Conservation (phyloP, 2,797 vertebrate species). For the Cryptoblepharus egeriae region DNA sequence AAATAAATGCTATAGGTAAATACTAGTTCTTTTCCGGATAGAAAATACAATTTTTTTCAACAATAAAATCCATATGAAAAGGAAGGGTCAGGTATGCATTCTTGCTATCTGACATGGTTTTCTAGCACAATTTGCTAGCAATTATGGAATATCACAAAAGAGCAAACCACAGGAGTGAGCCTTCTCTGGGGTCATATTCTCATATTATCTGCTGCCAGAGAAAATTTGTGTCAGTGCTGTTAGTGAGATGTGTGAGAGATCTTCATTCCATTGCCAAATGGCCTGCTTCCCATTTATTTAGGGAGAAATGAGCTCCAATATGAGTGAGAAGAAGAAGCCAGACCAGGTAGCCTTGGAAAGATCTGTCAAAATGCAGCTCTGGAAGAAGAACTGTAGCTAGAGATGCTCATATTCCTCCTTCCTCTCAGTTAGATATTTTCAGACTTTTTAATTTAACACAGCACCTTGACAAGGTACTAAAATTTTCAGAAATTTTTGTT, state of each 20-base stretch:
- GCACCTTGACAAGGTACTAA: too few relatives aligned
- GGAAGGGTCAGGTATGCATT: neutral
- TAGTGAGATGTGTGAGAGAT: neutral
- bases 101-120: neutral
- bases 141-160: neutral
- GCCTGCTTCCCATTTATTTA: constrained; percentile 3
- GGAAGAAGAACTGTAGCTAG: neutral
- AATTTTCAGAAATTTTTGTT: too few relatives aligned
- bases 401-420: neutral
- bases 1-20: constrained; percentile 20
- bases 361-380: neutral
- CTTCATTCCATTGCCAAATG: neutral
- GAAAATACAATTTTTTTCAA: neutral
- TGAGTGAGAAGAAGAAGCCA: neutral
- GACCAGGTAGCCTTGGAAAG: neutral
- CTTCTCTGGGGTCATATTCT: neutral
- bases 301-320: constrained; percentile 5
- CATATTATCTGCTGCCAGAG: neutral
- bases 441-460: neutral
- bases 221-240: neutral
- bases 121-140: neutral
- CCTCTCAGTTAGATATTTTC: neutral
- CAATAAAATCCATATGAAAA: neutral
- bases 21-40: constrained; percentile 16
- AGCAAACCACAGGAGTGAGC: neutral